Evolutionary conservation across 2,113 vertebrate species (phyloP).

Genomic region (Gadus chalcogrammus): DNA sequence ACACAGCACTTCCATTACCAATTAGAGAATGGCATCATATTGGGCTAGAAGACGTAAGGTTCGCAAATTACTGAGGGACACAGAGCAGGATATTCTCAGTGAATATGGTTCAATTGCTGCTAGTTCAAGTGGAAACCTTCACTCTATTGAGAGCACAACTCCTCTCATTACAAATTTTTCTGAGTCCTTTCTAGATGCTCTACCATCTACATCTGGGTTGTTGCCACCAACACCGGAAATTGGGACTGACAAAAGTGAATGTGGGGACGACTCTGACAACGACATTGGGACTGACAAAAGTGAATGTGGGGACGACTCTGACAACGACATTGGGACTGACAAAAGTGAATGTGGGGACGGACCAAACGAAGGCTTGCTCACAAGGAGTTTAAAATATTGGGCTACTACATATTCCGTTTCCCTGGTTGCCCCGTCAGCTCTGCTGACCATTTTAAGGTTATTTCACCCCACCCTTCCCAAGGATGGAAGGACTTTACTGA

Average conservation of each 20-base stretch:
- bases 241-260: too few species aligned
- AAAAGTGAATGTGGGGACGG: too few species aligned
- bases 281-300: too few species aligned
- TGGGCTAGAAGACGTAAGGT: slow-evolving; percentile 14
- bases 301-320: too few species aligned
- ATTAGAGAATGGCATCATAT: slow-evolving; percentile 5
- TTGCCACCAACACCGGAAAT: slow-evolving; percentile 5
- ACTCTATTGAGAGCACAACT: slow-evolving; percentile 7
- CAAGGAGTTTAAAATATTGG: not conserved
- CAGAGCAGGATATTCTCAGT: slow-evolving; percentile 18
- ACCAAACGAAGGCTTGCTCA: not conserved
- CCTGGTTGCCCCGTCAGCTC: not conserved
- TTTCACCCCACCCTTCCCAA: not conserved
- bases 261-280: too few species aligned
- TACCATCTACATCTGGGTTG: not conserved
- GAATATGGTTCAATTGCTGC: not conserved
- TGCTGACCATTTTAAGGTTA: not conserved
- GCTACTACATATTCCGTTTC: not conserved
- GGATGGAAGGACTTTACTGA: too few species aligned
- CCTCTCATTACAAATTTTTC: slow-evolving; percentile 7
- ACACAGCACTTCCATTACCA: too few species aligned
- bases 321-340: too few species aligned
- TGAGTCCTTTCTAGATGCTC: not conserved
- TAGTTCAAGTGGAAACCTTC: not conserved
- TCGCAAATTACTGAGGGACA: slow-evolving; percentile 6